Evolutionary conservation across 1,140 invertebrate genomes (phyloP), one percentile per base, ranked within the genome.

Genomic region (Anastrepha ludens): DNA sequence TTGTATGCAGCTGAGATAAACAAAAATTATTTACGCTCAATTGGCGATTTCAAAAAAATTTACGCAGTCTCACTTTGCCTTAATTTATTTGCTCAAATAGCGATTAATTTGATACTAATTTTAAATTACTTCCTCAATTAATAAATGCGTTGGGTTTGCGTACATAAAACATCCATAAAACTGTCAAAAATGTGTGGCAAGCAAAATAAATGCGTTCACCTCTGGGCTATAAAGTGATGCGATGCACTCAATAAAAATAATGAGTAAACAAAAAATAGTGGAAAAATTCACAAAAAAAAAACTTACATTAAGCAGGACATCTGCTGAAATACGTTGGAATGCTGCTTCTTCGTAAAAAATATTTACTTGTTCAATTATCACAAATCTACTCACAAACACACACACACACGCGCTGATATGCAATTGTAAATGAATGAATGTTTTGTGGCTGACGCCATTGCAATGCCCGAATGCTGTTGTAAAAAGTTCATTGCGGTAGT

Each of bases 401-500:
- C 15, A 4, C 8, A 62, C 60, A 29, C 29, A 29, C 29, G 1
- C 29, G 1, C 29, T 0, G 29, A 1, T 29, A 29, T 55, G 50
- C 50, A 55, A 55, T 8, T 8, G 50, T 11, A 55, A 55, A 7
- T 55, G 1, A 55, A 9, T 55, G 50, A 29, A 29, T 11, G 50
- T 1, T 11, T 11, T 55, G 50, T 15, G 39, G 44, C 67, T 5
- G 67, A 47, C 13, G 60, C 13, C 60, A 74, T 44, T 47, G 74
- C n/a, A 81, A 81, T 47, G 74, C 74, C 74, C 74, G 47, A 55
- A 17, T 81, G 47, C 20, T n/a, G 74, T 58, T 81, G 15, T 11
- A 55, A 81, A 62, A 81, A 17, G 74, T 81, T 81, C 74, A 81
- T 81, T 55, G 74, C 47, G 47, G 47, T 81, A n/a, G 74, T 50